Base-by-base conservation (phyloP, 1,140 invertebrate species). In the Monomorium pharaonis region DNA sequence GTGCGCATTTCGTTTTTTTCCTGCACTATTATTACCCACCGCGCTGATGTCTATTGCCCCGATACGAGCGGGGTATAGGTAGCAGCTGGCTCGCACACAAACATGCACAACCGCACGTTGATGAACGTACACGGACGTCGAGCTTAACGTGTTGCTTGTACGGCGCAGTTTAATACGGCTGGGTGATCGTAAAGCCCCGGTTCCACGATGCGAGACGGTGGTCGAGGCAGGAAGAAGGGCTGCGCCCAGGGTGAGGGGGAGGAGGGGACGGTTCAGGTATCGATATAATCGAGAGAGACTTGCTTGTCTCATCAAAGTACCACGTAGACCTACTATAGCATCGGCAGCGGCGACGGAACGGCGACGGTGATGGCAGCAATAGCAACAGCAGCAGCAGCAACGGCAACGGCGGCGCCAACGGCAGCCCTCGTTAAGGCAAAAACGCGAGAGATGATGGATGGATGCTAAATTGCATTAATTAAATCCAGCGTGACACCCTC, bases 391-490 rank as follows among this genome's bases (percentile, higher is more conserved):
- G 21, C 37, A 16, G 3, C 63, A 69, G 60, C 85, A 74, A 44
- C 86, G 58, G 42, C 83, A 62, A 18, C 47, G 69, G 9, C 51
- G 77, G 24, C 84, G 37, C 47, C 63, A 58, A 54, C 37, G 84
- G 85, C 77, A 85, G 91, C 90, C 91, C 94, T 94, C 92, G 94
- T 94, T 94, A 95, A 92, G 88, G 93, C 93, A 94, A 95, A 94
- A 95, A 95, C 92, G 94, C 92, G 92, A 92, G 92, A 93, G 94
- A 95, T 95, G 94, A 95, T 95, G 94, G 94, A 95, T 95, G 94
- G 94, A 94, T 94, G 92, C 92, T 94, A 94, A 95, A 95, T 95
- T 95, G 94, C 94, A 94, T 95, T 95, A 94, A 95, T 94, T 94
- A 95, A 94, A 94, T 95, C 92, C 93, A 94, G 87, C 94, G 94